These are phyloP conservation scores for Uria aalge DNA, from an alignment of 2,113 vertebrate species.

Conservation along the genomic window DNA sequence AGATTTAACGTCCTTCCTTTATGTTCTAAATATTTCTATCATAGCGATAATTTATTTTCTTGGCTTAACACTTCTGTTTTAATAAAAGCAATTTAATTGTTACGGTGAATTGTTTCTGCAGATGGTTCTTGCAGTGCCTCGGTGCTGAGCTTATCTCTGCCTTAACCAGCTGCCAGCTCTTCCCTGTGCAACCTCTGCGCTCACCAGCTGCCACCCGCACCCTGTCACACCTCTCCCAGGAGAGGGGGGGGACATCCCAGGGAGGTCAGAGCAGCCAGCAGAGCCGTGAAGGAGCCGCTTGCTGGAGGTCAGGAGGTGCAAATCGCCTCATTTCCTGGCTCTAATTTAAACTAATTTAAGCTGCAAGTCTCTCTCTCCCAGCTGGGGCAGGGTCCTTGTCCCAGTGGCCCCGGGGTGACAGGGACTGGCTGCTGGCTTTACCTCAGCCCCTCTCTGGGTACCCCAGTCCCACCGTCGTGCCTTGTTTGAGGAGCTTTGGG, in stretches of 20 bases:
- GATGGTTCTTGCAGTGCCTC: background rate
- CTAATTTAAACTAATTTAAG: background rate
- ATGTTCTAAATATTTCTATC: conserved; percentile 44
- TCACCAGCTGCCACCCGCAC: background rate
- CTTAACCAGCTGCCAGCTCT: background rate
- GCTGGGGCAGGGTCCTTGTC: background rate
- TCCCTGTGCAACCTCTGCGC: background rate
- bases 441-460: background rate
- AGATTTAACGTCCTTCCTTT: background rate
- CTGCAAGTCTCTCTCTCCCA: background rate
- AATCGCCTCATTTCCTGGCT: background rate
- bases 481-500: background rate
- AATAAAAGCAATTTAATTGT: conserved; percentile 47
- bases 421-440: background rate
- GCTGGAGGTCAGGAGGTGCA: background rate
- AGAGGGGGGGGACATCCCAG: background rate
- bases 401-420: background rate
- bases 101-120: background rate
- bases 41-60: conserved; percentile 69
- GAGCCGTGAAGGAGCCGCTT: background rate
- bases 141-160: background rate
- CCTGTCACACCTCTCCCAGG: background rate
- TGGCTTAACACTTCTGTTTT: conserved; percentile 51
- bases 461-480: fast-evolving
- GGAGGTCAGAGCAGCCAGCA: background rate